Conservation (phyloP, 2,888 invertebrate species). For the Tipula helvola region DNA sequence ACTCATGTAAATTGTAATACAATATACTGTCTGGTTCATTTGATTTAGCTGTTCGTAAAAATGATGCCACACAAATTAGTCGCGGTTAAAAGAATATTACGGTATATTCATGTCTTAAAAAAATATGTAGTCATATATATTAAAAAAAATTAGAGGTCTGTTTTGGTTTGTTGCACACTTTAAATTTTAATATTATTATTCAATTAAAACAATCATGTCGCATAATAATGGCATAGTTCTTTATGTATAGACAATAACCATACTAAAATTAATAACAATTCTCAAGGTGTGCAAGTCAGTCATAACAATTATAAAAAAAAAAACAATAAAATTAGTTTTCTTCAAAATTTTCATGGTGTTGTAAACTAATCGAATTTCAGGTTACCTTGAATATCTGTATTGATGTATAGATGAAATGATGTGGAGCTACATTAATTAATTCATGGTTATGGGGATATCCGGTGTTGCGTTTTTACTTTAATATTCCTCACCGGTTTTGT, state of each 20-base stretch:
- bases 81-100: neutral
- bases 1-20: neutral
- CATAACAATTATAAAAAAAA: neutral
- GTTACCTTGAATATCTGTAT: neutral
- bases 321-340: neutral
- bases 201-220: neutral
- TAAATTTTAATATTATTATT: neutral
- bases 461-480: neutral
- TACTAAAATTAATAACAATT: neutral
- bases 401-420: neutral
- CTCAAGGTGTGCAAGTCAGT: neutral
- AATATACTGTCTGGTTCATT: neutral
- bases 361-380: neutral
- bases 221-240: neutral
- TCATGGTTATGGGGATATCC: neutral
- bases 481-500: neutral
- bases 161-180: neutral
- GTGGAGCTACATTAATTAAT: neutral
- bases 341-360: neutral
- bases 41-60: neutral
- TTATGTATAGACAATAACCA: neutral
- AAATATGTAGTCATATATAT: neutral
- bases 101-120: neutral
- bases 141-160: neutral
- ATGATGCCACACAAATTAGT: neutral